Conservation (phyloP, 2,888 invertebrate species). For the Spialia ferax region DNA sequence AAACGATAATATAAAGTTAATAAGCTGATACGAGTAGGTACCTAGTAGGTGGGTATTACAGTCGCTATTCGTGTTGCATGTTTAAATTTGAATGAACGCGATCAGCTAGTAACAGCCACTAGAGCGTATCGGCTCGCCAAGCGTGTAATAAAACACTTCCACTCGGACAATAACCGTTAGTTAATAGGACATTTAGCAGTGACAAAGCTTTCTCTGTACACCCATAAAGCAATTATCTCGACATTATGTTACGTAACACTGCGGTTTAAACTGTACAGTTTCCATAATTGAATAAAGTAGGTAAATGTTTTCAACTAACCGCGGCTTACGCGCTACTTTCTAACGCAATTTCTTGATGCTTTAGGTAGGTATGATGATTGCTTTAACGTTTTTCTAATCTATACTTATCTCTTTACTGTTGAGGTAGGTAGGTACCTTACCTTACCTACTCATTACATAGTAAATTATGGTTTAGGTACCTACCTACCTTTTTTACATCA, state of each 20-base stretch:
- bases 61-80: slow-evolving; percentile 25
- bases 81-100: slow-evolving; percentile 53
- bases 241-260: slow-evolving; percentile 47
- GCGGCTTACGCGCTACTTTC: slow-evolving; percentile 48
- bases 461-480: too few species aligned
- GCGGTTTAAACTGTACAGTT: slow-evolving; percentile 36
- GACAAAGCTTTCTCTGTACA: slow-evolving; percentile 71
- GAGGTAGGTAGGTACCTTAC: too few species aligned
- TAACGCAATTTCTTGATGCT: slow-evolving; percentile 31
- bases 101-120: slow-evolving; percentile 67
- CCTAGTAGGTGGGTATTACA: too few species aligned
- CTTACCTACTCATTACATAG: too few species aligned
- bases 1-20: slow-evolving; percentile 2
- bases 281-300: slow-evolving; percentile 46
- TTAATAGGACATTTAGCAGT: slow-evolving; percentile 73
- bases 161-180: slow-evolving; percentile 79
- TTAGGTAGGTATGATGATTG: neutral
- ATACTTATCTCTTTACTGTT: too few species aligned
- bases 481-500: too few species aligned
- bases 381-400: neutral
- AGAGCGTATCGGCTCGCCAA: slow-evolving; percentile 72
- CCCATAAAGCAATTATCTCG: slow-evolving; percentile 64
- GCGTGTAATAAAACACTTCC: slow-evolving; percentile 84
- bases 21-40: slow-evolving; percentile 3
- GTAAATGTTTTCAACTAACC: slow-evolving; percentile 52